Evolutionary conservation across 2,113 vertebrate genomes (phyloP), one percentile per base, ranked within the genome.

Genomic region (Cottus gobio): DNA sequence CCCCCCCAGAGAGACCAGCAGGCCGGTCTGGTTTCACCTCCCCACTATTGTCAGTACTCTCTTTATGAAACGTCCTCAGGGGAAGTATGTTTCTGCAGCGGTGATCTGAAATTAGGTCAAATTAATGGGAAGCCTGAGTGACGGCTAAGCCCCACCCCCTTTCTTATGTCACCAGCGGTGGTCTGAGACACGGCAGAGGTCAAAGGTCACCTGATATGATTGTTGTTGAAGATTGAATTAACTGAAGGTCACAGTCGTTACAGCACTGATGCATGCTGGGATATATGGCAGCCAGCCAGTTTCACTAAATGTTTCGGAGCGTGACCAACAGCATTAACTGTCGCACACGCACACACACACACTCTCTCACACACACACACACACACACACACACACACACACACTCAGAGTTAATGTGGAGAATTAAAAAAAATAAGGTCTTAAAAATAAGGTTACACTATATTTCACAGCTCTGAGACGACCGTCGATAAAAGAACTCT

Each of bases 231-330:
- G 39, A 66, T 39, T 76, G 3, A 71, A 72, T 77, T 77, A 60
- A 60, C 61, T 71, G 67, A 71, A 71, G 52, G 65, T 56, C 57
- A 37, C 64, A 34, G 28, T 70, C 44, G 72, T 77, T 72, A 83
- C 22, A 39, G 44, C 61, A 65, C 54, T 30, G 52, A 70, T 24
- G 76, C 76, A 79, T 79, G 65, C 58, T 82, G 50, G 65, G 64
- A 84, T 63, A 71, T 34, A 42, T 74, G 71, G 71, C 65, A 50
- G 66, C 34, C 24, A 9, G 71, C 71, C 76, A 84, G n/a, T 10
- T 61, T 39, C 31, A 42, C 22, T 31, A 50, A 26, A 24, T 5
- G 7, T 61, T 48, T 61, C 70, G 20, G 16, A 75, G 60, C 11
- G 61, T 39, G 61, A 64, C 48, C 34, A 62, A 70, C 30, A 46